Conservation (phyloP, 2,888 invertebrate genomes). For the Saturnia pavonia region DNA sequence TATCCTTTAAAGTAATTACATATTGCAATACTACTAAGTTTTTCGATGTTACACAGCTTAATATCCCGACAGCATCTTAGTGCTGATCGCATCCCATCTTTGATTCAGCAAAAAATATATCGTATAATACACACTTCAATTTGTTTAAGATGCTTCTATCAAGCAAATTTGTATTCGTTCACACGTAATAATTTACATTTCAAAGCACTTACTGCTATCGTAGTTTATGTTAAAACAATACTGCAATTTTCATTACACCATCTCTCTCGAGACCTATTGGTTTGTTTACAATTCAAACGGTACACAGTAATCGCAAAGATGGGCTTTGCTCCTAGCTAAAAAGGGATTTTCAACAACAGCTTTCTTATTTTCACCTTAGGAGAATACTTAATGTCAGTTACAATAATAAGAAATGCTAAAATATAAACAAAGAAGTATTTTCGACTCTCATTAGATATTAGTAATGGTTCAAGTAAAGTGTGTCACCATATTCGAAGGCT, state of each 20-base stretch:
- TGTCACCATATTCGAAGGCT: too few relatives aligned
- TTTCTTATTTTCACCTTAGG: too few relatives aligned
- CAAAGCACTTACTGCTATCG: not conserved
- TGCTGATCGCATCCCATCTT: not conserved
- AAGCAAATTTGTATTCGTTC: slow-evolving; percentile 3
- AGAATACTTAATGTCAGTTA: too few relatives aligned
- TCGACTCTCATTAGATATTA: too few relatives aligned
- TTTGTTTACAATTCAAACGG: not conserved
- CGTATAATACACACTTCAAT: not conserved
- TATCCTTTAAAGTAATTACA: too few relatives aligned
- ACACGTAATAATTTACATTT: slow-evolving; percentile 8
- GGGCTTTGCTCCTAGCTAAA: not conserved
- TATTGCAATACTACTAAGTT: not conserved
- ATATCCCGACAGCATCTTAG: not conserved
- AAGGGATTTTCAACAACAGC: not conserved
- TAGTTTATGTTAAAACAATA: not conserved
- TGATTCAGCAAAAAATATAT: not conserved
- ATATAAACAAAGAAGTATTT: too few relatives aligned
- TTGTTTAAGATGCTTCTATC: not conserved
- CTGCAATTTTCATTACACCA: not conserved
- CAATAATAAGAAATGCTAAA: too few relatives aligned
- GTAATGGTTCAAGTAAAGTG: too few relatives aligned
- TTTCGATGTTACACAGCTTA: not conserved
- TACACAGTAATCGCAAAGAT: not conserved
- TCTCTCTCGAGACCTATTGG: not conserved